A percentile compares a stretch with the other conserved stretches of the same genome.
These are phyloP conservation scores for Indri indri DNA, from an alignment of 2,113 vertebrate species.

Conservation along the genomic window DNA sequence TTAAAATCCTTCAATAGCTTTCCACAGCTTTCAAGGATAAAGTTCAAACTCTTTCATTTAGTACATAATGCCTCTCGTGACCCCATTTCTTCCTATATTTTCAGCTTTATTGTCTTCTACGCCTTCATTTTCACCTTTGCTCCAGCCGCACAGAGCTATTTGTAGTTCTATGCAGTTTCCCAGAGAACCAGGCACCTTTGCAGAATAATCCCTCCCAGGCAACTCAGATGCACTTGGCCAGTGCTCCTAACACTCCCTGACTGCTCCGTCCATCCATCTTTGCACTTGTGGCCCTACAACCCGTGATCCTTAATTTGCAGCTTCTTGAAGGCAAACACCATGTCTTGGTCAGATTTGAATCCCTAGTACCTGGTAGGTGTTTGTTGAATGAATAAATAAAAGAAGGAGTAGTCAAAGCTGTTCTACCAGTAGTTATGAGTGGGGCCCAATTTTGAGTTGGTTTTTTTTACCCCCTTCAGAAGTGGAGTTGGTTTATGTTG, in stretches of 20 bases:
- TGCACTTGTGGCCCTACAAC: no score
- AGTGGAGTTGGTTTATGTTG: neutral
- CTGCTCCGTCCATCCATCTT: neutral
- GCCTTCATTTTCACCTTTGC: neutral
- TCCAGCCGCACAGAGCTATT: neutral
- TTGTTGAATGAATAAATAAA: neutral
- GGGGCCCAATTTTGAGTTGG: neutral
- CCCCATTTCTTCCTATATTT: constrained; percentile 50
- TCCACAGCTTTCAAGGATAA: constrained; percentile 48
- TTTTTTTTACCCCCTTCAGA: neutral
- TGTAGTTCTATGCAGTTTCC: neutral
- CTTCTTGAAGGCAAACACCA: neutral
- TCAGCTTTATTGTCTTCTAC: constrained; percentile 18
- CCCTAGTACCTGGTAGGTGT: neutral
- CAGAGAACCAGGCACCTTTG: neutral
- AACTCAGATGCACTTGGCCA: neutral
- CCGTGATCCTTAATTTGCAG: neutral
- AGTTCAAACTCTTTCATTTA: constrained; percentile 64
- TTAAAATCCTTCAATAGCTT: constrained; percentile 47
- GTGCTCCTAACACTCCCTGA: neutral
- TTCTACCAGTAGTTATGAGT: neutral
- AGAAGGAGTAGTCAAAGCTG: neutral
- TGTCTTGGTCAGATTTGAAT: neutral
- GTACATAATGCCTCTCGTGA: constrained; percentile 11
- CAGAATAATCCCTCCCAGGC: neutral